Base-by-base conservation (phyloP, 2,113 vertebrate genomes). In the Lophura nycthemera region DNA sequence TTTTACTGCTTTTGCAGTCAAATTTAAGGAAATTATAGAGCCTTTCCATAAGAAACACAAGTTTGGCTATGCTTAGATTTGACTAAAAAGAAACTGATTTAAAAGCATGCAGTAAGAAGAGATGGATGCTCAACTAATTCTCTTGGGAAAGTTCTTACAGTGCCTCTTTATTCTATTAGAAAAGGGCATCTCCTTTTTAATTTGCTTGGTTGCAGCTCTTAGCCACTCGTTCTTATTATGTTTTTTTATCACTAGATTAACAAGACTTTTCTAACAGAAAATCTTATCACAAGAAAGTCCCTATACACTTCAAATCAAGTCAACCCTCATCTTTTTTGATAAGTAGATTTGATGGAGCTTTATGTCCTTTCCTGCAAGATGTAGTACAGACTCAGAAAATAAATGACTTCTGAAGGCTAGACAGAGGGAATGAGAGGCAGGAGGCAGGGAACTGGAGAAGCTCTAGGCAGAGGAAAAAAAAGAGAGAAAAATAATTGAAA, bases 341-440 rank as follows among this genome's bases (percentile, higher is more conserved):
- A 91, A 88, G 19, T 73, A 91, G 30, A 63, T 91, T 79, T 77
- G 43, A 61, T 74, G 57, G 82, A 91, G 64, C 45, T 92, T 84
- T 80, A 66, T 38, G 79, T 59, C 67, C 32, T 83, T 73, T 85
- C 57, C 45, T 73, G 16, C 54, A 96, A 91, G 67, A 89, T 57
- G 36, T 63, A 88, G 43, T 45, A 66, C 27, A 94, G 54, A 85
- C 24, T 63, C 43, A 64, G 61, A 76, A 89, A 93, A 30, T 16
- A 92, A 96, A 94, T 70, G 38, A 77, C 20, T 83, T 94, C 50
- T 91, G 93, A 96, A 91, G 52, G 52, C 27, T 79, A 89, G 60
- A 40, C 10, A 43, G 24, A 7, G 21, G 12, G 18, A 36, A 47
- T n/a, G 32, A 43, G 43, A 47, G 13, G 43, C 13, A 20, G 42